Conservation (phyloP, 2,113 vertebrate genomes). For the Phrynosoma blainvillii region DNA sequence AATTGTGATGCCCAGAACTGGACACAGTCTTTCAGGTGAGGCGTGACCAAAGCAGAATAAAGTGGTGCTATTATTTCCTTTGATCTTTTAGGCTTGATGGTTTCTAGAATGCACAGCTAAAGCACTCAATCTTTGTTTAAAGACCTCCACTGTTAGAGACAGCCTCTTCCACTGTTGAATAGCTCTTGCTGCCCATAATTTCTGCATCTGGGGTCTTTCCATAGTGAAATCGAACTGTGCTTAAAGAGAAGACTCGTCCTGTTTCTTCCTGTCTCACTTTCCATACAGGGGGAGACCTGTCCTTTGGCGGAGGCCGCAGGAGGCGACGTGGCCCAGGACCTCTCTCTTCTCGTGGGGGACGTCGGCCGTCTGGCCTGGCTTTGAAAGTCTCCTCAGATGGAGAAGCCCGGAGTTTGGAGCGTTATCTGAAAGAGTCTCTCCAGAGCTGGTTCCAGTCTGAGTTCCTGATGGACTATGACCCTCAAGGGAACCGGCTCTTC, state of each 20-base stretch:
- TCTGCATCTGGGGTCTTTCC: too few species aligned
- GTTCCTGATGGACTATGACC: constrained; percentile 94
- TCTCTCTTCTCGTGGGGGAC: constrained; percentile 38
- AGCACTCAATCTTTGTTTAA: too few species aligned
- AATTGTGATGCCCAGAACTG: too few species aligned
- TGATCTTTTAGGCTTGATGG: too few species aligned
- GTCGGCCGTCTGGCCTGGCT: constrained; percentile 40
- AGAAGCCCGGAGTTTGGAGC: constrained; percentile 72
- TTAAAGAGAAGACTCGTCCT: not conserved
- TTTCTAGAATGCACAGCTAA: too few species aligned
- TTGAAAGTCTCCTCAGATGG: constrained; percentile 55
- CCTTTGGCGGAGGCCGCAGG: constrained; percentile 3
- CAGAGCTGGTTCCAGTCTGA: constrained; percentile 91
- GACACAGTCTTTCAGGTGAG: too few species aligned
- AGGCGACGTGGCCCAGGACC: constrained; percentile 52
- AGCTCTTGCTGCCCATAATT: too few species aligned
- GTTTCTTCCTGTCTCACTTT: not conserved
- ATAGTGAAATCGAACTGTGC: too few species aligned
- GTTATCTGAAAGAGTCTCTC: constrained; percentile 89
- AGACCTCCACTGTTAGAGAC: too few species aligned
- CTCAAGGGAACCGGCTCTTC: constrained; percentile 81
- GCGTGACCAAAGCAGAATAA: too few species aligned
- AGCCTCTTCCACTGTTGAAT: too few species aligned
- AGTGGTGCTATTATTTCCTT: too few species aligned
- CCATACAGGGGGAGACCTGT: not conserved